These are phyloP conservation scores for Ceratoteleas bidentatus DNA, from an alignment of 1,140 invertebrate species.

Conservation along the genomic window DNA sequence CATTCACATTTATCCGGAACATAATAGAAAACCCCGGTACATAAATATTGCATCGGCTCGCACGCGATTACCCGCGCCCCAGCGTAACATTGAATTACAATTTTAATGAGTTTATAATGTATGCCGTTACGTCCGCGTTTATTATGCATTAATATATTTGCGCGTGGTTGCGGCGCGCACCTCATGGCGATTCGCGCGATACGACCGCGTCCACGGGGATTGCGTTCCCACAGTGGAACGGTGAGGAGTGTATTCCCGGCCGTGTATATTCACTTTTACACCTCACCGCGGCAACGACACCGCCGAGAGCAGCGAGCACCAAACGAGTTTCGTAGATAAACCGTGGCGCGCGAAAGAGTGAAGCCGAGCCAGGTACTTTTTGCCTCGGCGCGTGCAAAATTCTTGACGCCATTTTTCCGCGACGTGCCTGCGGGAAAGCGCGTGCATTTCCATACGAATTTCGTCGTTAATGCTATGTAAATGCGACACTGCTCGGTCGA, in stretches of 20 bases:
- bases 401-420: constrained; percentile 27
- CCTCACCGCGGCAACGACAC: constrained; percentile 32
- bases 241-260: constrained; percentile 16
- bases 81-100: constrained; percentile 45
- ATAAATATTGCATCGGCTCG: constrained; percentile 52
- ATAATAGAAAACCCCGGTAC: constrained; percentile 34
- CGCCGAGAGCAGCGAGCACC: constrained; percentile 6
- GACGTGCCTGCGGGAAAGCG: neutral
- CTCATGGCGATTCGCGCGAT: constrained; percentile 36
- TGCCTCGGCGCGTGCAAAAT: constrained; percentile 26
- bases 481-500: neutral
- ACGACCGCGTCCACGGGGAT: constrained; percentile 20
- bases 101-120: constrained; percentile 56
- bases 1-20: constrained; percentile 21
- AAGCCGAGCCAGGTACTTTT: constrained; percentile 33
- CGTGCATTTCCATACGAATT: neutral
- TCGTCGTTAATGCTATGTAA: neutral
- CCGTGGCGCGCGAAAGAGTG: constrained; percentile 27
- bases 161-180: constrained; percentile 47
- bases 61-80: constrained; percentile 23
- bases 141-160: constrained; percentile 58
- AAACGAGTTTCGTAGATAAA: constrained; percentile 43
- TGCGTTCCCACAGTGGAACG: constrained; percentile 50
- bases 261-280: constrained; percentile 49
- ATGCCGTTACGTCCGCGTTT: constrained; percentile 43